phyloP scores from a whole-genome alignment of 2,113 vertebrate genomes.

The Triplophysa dalaica region DNA sequence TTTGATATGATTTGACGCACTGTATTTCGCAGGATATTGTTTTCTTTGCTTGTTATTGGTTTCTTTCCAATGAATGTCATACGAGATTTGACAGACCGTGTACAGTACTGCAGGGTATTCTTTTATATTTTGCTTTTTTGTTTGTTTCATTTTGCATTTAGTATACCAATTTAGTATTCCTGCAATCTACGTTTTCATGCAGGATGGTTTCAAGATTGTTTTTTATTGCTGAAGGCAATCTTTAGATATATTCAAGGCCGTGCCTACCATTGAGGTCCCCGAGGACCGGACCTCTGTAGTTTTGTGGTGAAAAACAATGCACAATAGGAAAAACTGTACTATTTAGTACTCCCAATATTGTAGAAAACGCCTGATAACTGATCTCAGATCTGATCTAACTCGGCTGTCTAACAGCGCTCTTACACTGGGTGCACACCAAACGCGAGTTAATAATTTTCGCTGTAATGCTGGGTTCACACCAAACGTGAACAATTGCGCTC shows the following conservation, averaged over 20 bases:
- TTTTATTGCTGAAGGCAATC: not conserved
- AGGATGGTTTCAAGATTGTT: not conserved
- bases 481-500: too few species aligned
- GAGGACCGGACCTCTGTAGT: too few species aligned
- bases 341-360: too few species aligned
- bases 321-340: too few species aligned
- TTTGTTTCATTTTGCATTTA: slow-evolving; percentile 13
- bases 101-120: not conserved
- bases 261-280: too few species aligned
- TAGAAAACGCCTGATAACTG: too few species aligned
- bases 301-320: too few species aligned
- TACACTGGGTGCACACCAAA: too few species aligned
- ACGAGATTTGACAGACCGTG: not conserved
- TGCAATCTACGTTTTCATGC: too few species aligned
- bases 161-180: not conserved
- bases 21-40: not conserved
- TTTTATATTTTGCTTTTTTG: not conserved
- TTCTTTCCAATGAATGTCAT: slow-evolving; percentile 2
- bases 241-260: not conserved
- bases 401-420: too few species aligned
- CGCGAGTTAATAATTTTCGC: too few species aligned
- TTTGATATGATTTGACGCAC: not conserved
- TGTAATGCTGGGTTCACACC: not conserved
- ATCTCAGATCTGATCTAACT: too few species aligned
- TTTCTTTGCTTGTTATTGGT: not conserved